Evolutionary conservation across 2,797 vertebrate genomes (phyloP).

Genomic region (Taenioides sp.): DNA sequence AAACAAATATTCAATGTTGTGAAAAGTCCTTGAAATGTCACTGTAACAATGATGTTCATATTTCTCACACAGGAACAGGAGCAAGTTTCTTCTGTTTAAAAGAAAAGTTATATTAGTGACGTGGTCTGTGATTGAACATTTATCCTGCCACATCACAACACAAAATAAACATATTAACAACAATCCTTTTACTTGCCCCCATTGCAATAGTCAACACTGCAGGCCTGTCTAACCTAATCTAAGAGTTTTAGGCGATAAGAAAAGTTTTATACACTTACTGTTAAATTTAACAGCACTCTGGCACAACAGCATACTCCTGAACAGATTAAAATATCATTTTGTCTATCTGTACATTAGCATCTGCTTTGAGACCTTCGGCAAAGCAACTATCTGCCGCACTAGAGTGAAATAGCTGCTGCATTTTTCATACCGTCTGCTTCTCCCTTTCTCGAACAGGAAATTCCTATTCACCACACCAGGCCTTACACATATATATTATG

Average conservation of each 20-base stretch:
- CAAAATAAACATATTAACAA: too few relatives aligned
- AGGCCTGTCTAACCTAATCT: background rate
- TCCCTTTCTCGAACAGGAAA: conserved; percentile 22
- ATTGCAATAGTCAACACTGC: background rate
- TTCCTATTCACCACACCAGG: conserved; percentile 17
- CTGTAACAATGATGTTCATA: too few relatives aligned
- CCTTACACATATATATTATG: conserved; percentile 36
- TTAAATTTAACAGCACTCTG: background rate
- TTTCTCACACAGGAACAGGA: too few relatives aligned
- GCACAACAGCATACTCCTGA: background rate
- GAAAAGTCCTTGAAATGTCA: too few relatives aligned
- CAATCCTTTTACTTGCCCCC: background rate
- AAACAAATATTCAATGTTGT: too few relatives aligned
- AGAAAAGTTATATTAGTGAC: too few relatives aligned
- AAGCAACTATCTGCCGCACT: conserved; percentile 17
- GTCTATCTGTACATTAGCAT: background rate
- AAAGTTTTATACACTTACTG: background rate
- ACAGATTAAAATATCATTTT: conserved; percentile 1
- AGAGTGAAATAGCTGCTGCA: conserved; percentile 20
- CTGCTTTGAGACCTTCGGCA: background rate
- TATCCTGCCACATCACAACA: too few relatives aligned
- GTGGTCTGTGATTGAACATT: too few relatives aligned
- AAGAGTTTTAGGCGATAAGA: background rate
- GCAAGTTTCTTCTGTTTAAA: too few relatives aligned
- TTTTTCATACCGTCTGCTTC: conserved; percentile 37